Percentiles rank a stretch among this genome's conserved stretches.
Conservation (phyloP, 92 coral and sea anemone species). For the Palythoa grandiflora region DNA sequence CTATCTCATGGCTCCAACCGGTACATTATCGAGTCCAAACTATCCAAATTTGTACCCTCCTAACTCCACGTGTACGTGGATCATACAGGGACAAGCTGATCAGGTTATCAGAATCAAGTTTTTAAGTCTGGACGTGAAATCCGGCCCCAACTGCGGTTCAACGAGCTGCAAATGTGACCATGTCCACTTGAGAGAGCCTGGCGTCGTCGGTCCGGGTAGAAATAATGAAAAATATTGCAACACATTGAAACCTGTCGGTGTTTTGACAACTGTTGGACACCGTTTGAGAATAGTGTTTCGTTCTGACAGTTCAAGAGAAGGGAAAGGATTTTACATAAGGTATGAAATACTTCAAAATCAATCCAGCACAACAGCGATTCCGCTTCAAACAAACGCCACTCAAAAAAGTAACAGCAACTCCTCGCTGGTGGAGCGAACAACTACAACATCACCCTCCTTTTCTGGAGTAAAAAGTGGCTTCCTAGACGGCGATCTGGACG, state of each 20-base stretch:
- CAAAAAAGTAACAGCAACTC: background rate
- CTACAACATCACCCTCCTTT: background rate
- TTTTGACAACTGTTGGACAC: constrained; percentile 22
- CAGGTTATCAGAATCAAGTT: constrained; percentile 11
- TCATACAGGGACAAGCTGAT: constrained; percentile 24
- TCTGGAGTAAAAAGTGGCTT: background rate
- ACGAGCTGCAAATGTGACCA: constrained; percentile 28
- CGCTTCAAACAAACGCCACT: background rate
- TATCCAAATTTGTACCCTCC: constrained; percentile 27
- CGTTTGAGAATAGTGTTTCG: constrained; percentile 28
- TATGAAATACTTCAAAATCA: constrained; percentile 27
- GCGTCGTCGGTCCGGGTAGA: background rate
- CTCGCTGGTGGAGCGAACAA: background rate
- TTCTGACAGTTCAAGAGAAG: constrained; percentile 17
- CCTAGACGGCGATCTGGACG: background rate
- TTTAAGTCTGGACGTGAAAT: constrained; percentile 11
- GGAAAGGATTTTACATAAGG: constrained; percentile 18
- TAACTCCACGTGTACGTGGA: constrained; percentile 26
- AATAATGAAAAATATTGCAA: constrained; percentile 15
- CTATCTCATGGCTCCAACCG: background rate
- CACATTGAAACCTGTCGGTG: constrained; percentile 16
- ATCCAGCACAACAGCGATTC: constrained; percentile 13
- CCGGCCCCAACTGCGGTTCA: background rate
- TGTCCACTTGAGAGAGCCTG: constrained; percentile 36
- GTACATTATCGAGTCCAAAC: constrained; percentile 24